phyloP scores from a whole-genome alignment of 53 echinoderm and acorn worm species.

The Crossaster papposus region DNA sequence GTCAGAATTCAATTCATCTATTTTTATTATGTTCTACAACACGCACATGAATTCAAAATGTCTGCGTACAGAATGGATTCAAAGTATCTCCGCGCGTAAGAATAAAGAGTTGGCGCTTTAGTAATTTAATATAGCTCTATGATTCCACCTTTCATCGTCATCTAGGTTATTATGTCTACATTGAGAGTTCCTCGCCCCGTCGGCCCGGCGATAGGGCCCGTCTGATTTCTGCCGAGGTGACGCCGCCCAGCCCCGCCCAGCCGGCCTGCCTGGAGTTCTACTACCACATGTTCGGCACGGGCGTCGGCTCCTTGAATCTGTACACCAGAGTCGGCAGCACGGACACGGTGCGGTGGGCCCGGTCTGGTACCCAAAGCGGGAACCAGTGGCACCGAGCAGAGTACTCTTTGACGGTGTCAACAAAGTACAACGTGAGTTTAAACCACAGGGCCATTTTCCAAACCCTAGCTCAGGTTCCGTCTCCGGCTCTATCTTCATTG shows the following conservation, averaged over 20 bases:
- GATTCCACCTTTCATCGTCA: neutral
- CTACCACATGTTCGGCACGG: constrained; percentile 73
- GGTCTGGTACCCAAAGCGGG: constrained; percentile 65
- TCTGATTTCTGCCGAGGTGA: constrained; percentile 43
- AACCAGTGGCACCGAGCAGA: constrained; percentile 64
- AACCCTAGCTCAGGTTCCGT: too few relatives aligned
- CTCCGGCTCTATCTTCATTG: too few relatives aligned
- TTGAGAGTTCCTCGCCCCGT: constrained; percentile 35
- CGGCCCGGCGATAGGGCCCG: constrained; percentile 58
- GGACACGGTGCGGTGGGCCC: constrained; percentile 53
- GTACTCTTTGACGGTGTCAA: neutral
- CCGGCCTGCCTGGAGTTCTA: constrained; percentile 69
- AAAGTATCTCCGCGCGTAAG: too few relatives aligned
- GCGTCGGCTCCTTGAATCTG: constrained; percentile 65
- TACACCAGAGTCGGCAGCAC: constrained; percentile 2
- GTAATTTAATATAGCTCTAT: too few relatives aligned
- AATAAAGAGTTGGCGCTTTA: too few relatives aligned
- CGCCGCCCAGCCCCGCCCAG: constrained; percentile 24
- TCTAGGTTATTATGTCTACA: constrained; percentile 75
- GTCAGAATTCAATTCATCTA: too few relatives aligned
- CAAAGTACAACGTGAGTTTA: constrained; percentile 30
- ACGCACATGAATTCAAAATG: too few relatives aligned
- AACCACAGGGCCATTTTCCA: neutral
- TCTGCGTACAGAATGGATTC: too few relatives aligned
- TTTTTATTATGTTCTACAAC: too few relatives aligned